Evolutionary conservation across 2,113 vertebrate species (phyloP), one percentile per base, ranked within the genome.

Genomic region (Andinoacara biseriatus): DNA sequence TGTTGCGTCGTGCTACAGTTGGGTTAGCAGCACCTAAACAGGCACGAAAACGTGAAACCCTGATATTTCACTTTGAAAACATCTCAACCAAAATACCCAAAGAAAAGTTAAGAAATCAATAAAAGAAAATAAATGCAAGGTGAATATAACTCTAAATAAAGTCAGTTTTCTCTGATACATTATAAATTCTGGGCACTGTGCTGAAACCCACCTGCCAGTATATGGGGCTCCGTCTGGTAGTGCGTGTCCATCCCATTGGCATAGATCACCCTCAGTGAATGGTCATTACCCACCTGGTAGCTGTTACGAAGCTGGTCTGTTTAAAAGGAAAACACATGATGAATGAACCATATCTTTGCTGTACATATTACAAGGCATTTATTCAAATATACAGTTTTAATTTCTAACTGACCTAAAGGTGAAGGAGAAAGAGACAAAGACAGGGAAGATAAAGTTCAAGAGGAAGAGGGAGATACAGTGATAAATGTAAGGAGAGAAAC

Each of bases 181-280:
- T 11, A 52, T 31, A 72, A 72, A 49, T 24, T 18, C 6, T n/a
- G 5, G 18, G 20, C 33, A 7, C n/a, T 8, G 15, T 9, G 17
- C 33, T 22, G 10, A 38, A 78, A 20, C 77, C 9, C 82, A 95
- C 94, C 94, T 54, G 98, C 98, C 87, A 99, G 93, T 52, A 99
- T 96, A 0, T 99, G 98, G 0, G 98, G 98, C 89, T 99, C 98
- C 0, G 98, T 99, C 87, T 99, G 98, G 85, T 97, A 99, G 91
- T 98, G 97, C 0, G 97, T 96, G 84, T 99, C 98, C 94, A 99
- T 96, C 26, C 98, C 98, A 0, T 98, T 99, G 92, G 98, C 98
- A 0, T 98, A 99, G 88, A 98, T 95, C 54, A 99, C 97, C 75
- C 98, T 92, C 59, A 99, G 96, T 0, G 98, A 99, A 83, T 97